Percentiles rank a stretch among this genome's conserved stretches.
phyloP scores from a whole-genome alignment of 1,140 invertebrate genomes.

The Metaphire vulgaris region DNA sequence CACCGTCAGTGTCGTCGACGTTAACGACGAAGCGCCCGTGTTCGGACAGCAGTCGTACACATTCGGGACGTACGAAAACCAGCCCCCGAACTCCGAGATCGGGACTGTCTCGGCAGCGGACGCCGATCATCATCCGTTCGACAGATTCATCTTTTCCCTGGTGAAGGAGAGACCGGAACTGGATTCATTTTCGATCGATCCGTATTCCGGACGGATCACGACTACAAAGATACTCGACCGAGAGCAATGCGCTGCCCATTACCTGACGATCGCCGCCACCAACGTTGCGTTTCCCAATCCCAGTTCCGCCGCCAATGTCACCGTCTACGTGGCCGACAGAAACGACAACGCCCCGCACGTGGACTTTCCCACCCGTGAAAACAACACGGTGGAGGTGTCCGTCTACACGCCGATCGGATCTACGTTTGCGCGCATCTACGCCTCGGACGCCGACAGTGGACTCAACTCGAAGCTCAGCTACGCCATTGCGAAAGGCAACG shows the following conservation, averaged over 20 bases:
- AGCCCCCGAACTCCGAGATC: slow-evolving; percentile 34
- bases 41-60: slow-evolving; percentile 32
- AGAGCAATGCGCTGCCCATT: slow-evolving; percentile 24
- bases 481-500: slow-evolving; percentile 21
- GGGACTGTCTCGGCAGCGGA: slow-evolving; percentile 13
- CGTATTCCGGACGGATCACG: slow-evolving; percentile 10
- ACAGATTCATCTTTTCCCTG: not conserved
- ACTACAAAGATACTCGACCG: not conserved
- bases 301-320: slow-evolving; percentile 17
- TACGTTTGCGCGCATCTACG: slow-evolving; percentile 3
- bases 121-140: not conserved
- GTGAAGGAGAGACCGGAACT: slow-evolving; percentile 9
- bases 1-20: slow-evolving; percentile 12
- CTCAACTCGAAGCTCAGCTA: slow-evolving; percentile 24
- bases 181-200: slow-evolving; percentile 33
- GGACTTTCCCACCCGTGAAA: slow-evolving; percentile 1
- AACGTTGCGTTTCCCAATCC: slow-evolving; percentile 25
- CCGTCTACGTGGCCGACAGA: slow-evolving; percentile 31
- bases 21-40: slow-evolving; percentile 27
- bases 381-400: slow-evolving; percentile 13
- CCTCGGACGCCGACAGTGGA: slow-evolving; percentile 24
- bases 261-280: slow-evolving; percentile 19
- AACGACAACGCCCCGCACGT: slow-evolving; percentile 27
- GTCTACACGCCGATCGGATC: not conserved
- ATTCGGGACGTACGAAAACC: slow-evolving; percentile 33